Evolutionary conservation across 2,113 vertebrate species (phyloP).

Genomic region (Theropithecus gelada): DNA sequence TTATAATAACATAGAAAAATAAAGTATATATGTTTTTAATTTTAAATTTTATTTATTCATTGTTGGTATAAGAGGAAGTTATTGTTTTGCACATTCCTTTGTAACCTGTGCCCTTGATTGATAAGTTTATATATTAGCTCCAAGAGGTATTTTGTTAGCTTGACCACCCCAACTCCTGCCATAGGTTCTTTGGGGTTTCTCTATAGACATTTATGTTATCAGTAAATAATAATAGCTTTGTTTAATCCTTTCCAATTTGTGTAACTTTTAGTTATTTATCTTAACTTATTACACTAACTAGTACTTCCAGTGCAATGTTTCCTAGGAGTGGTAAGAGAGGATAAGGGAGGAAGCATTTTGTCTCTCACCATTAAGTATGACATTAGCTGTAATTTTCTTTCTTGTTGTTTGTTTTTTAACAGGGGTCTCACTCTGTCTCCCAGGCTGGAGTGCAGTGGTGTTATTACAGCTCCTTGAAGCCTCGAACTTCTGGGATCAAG

Average conservation of each 20-base stretch:
- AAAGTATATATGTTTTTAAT: background rate
- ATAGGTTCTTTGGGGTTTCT: background rate
- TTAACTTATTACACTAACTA: background rate
- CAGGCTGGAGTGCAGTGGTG: too few relatives aligned
- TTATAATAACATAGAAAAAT: too few relatives aligned
- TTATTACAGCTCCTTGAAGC: too few relatives aligned
- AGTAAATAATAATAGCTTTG: background rate
- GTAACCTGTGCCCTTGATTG: background rate
- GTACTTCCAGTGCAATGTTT: background rate
- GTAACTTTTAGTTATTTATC: background rate
- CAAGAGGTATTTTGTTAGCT: background rate
- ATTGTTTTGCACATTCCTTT: background rate
- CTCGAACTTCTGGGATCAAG: too few relatives aligned
- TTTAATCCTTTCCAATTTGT: background rate
- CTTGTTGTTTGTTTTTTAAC: too few relatives aligned
- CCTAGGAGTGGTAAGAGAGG: background rate
- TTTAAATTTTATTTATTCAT: background rate
- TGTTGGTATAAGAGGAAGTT: background rate
- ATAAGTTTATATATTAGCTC: background rate
- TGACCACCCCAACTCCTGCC: too few relatives aligned
- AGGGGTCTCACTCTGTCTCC: too few relatives aligned
- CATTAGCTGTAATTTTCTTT: background rate
- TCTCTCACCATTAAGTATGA: background rate
- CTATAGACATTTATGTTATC: background rate
- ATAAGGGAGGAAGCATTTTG: background rate